phyloP scores from a whole-genome alignment of 2,113 vertebrate species.

The Dasyornis broadbenti region DNA sequence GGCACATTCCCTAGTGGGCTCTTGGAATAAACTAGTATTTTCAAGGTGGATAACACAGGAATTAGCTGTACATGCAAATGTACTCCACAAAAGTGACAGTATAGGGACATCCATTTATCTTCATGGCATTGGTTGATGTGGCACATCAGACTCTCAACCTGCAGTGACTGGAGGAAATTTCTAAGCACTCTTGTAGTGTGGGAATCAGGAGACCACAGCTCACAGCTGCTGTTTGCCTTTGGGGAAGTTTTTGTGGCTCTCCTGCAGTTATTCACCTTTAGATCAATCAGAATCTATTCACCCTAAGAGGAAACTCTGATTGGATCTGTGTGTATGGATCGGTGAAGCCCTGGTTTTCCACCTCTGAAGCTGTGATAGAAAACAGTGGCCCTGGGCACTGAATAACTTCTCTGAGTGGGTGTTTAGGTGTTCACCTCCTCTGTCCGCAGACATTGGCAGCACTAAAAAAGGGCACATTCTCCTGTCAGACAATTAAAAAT shows the following conservation, averaged over 20 bases:
- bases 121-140: fast-evolving
- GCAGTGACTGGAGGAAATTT: background rate
- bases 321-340: background rate
- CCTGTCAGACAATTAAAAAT: background rate
- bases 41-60: background rate
- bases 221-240: background rate
- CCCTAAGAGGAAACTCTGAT: background rate
- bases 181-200: background rate
- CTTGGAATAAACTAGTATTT: background rate
- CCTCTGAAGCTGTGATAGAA: background rate
- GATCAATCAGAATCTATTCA: background rate
- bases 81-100: background rate
- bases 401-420: background rate
- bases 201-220: background rate
- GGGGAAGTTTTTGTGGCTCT: background rate
- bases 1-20: background rate
- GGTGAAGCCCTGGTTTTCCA: background rate
- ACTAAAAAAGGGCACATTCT: background rate
- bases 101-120: background rate
- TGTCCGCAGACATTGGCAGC: background rate
- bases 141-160: background rate
- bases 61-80: background rate
- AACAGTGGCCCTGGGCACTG: background rate
- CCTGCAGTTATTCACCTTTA: background rate
- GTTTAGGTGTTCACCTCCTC: background rate